Evolutionary conservation across 2,888 invertebrate genomes (phyloP).

Genomic region (Ashinkailepas kermadecensis): DNA sequence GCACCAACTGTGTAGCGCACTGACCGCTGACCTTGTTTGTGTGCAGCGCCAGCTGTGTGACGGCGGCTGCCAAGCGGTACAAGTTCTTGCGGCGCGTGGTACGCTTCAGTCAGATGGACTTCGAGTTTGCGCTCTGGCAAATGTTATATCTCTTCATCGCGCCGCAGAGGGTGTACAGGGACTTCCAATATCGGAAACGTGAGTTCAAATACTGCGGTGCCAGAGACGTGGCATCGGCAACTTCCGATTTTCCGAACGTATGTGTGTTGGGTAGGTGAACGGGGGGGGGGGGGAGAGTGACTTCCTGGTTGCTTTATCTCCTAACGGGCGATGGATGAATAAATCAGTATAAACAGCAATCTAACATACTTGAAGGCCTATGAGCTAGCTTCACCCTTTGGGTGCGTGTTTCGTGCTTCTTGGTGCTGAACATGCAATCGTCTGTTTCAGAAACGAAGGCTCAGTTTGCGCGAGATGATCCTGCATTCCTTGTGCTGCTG

Average conservation of each 20-base stretch:
- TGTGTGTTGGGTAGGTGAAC: too few species aligned
- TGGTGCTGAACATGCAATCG: too few species aligned
- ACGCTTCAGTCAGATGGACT: conserved; percentile 97
- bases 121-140: conserved; percentile 99
- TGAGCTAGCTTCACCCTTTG: too few species aligned
- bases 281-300: too few species aligned
- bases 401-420: too few species aligned
- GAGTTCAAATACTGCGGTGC: conserved; percentile 43
- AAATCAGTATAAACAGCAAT: too few species aligned
- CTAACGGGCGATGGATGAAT: too few species aligned
- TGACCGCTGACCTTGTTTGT: neutral
- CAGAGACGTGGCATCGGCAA: too few species aligned
- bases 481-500: conserved; percentile 90
- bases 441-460: conserved; percentile 76
- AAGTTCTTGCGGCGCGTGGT: conserved; percentile 75
- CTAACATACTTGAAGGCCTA: too few species aligned
- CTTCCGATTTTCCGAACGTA: too few species aligned
- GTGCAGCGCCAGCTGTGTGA: conserved; percentile 50
- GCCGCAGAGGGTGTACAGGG: conserved; percentile 94
- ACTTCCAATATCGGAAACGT: conserved; percentile 97
- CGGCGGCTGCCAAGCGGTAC: conserved; percentile 79
- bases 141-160: conserved; percentile 90
- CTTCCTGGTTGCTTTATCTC: too few species aligned
- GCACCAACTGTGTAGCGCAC: neutral
- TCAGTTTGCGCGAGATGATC: conserved; percentile 98